These are phyloP conservation scores for Setophaga petechia DNA, from an alignment of 2,113 vertebrate genomes.

Conservation along the genomic window DNA sequence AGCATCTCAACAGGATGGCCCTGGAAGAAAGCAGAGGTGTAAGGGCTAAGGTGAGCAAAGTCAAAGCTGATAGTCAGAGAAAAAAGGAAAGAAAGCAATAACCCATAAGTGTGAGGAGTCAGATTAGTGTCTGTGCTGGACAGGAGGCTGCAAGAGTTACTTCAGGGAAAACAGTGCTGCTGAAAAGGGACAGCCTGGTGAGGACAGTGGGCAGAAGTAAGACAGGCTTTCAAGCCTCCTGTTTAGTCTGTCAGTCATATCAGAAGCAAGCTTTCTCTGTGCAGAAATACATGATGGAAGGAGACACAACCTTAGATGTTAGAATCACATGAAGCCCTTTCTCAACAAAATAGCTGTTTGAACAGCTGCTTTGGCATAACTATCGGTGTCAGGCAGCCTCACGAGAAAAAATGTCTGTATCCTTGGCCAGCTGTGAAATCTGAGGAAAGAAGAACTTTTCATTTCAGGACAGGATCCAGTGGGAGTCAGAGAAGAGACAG, in stretches of 20 bases:
- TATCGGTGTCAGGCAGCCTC: not conserved
- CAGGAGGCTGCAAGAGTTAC: not conserved
- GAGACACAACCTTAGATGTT: not conserved
- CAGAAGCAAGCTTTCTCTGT: not conserved
- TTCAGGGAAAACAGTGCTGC: not conserved
- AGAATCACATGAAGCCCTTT: not conserved
- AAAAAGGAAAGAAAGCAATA: not conserved
- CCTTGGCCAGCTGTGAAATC: not conserved
- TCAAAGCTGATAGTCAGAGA: not conserved
- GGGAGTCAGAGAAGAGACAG: not conserved
- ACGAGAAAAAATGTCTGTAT: rapidly evolving
- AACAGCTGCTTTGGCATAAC: not conserved
- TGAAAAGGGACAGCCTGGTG: not conserved
- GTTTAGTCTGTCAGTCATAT: not conserved
- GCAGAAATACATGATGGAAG: not conserved
- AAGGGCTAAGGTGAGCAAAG: not conserved
- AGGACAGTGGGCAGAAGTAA: not conserved
- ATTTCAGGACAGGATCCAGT: not conserved
- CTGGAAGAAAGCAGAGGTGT: not conserved
- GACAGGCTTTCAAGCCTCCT: not conserved
- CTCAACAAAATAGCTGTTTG: not conserved
- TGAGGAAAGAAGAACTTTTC: not conserved
- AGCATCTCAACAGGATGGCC: not conserved
- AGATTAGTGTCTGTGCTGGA: not conserved
- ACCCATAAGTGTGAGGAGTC: rapidly evolving